Base-by-base conservation (phyloP, 2,888 invertebrate species). In the Cephus sareptanus region DNA sequence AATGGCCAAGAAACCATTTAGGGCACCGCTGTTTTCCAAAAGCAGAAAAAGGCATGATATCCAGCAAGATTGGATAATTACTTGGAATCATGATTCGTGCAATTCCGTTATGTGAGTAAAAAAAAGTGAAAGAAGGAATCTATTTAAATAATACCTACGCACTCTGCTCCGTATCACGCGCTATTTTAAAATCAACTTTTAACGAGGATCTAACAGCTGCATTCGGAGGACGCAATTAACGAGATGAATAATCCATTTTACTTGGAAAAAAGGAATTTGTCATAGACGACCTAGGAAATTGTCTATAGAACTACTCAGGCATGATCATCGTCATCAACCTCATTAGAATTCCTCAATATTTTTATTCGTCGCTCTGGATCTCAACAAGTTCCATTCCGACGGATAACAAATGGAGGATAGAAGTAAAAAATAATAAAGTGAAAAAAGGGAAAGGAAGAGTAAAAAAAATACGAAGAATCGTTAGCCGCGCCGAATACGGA, bases 1-100 rank as follows among this genome's bases (percentile, higher is more conserved):
- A 80, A 81, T 81, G 82, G 81, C 83, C 88, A 87, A 78, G 81
- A 84, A 83, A 85, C 86, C 79, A 85, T 86, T 88, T 86, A 88
- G 88, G 88, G 89, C 88, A 83, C 89, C 89, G 87, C 87, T 88
- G 84, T 82, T 83, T 80, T 79, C 83, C 85, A 82, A 80, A 77
- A 78, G 77, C 68, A 78, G 30, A 56, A 56, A 56, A 56, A 56
- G 40, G 15, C 31, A 71, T 11, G 33, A 30, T 15, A 33, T 30
- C 71, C 33, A 71, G 71, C 71, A 71, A 30, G 71, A 33, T 31
- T 71, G 71, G 31, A 71, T 71, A 71, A 1, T 71, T 30, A 31
- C 31, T 34, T 31, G 31, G 71, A 71, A 71, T 33, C 71, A 23
- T 56, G 40, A 56, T 71, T 34, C 33, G 33, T 9, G 31, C 31